Evolutionary conservation across 2,888 invertebrate genomes (phyloP).

Genomic region (Neoitamus cyanurus): DNA sequence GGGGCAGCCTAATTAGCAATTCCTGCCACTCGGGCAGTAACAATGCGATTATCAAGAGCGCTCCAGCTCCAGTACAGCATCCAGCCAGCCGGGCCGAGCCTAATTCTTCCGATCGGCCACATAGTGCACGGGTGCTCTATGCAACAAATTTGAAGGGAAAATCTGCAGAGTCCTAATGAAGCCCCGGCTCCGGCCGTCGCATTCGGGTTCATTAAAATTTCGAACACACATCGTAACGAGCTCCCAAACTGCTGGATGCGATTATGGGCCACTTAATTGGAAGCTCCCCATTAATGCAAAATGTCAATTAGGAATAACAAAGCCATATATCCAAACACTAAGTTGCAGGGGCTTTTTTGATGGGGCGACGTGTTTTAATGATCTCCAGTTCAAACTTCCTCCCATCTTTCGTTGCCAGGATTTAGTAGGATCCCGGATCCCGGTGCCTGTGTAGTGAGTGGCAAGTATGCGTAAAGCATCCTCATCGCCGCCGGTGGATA

Average conservation of each 20-base stretch:
- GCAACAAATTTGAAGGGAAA: background rate
- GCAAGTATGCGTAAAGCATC: slow-evolving; percentile 45
- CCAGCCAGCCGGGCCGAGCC: background rate
- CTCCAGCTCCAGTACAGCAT: background rate
- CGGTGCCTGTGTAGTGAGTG: slow-evolving; percentile 39
- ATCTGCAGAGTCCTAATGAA: slow-evolving; percentile 14
- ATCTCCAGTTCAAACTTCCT: slow-evolving; percentile 46
- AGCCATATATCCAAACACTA: slow-evolving; percentile 56
- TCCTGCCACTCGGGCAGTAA: background rate
- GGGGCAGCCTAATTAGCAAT: background rate
- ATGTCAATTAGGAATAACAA: slow-evolving; percentile 58
- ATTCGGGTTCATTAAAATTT: slow-evolving; percentile 56
- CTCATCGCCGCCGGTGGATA: slow-evolving; percentile 45
- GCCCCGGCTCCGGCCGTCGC: background rate
- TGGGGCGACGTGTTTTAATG: slow-evolving; percentile 52
- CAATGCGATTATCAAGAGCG: slow-evolving; percentile 1
- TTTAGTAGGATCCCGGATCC: slow-evolving; percentile 48
- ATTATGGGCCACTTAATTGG: slow-evolving; percentile 55
- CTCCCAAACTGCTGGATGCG: slow-evolving; percentile 32
- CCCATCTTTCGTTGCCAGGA: slow-evolving; percentile 46
- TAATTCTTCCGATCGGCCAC: slow-evolving; percentile 1
- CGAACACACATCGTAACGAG: slow-evolving; percentile 54
- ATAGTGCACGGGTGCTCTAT: background rate
- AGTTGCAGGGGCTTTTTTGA: slow-evolving; percentile 51
- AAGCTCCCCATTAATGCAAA: slow-evolving; percentile 56